Conservation (phyloP, 2,888 invertebrate genomes). For the Gandaritis pyraliata region DNA sequence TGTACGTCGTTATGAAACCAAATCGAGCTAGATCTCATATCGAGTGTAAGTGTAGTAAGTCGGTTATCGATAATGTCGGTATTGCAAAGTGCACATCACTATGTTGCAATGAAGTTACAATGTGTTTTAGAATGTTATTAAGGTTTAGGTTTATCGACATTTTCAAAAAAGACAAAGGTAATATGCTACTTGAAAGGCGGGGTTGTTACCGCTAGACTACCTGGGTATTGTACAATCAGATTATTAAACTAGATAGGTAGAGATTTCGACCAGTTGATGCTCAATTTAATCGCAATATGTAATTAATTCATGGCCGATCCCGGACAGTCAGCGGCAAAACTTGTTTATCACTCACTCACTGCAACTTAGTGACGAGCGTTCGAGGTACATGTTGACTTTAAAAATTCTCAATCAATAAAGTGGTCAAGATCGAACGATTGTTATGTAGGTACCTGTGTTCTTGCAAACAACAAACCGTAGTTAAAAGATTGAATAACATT, state of each 20-base stretch:
- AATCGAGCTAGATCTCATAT: conserved; percentile 33
- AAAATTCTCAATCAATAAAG: no score
- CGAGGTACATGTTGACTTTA: no score
- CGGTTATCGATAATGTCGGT: conserved; percentile 29
- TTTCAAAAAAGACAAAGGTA: no score
- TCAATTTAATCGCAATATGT: conserved; percentile 31
- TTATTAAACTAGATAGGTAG: conserved; percentile 15
- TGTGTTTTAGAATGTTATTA: no score
- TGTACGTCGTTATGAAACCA: conserved; percentile 39
- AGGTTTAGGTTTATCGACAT: no score
- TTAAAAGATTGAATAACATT: no score
- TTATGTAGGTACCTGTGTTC: no score
- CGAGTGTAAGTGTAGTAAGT: conserved; percentile 31
- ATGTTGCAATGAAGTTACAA: conserved; percentile 16
- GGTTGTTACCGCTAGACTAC: background rate
- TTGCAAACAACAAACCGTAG: no score
- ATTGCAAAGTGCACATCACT: conserved; percentile 34
- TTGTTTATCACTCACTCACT: no score
- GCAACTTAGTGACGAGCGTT: no score
- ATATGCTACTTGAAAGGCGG: no score
- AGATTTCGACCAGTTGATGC: conserved; percentile 19
- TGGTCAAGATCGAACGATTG: no score
- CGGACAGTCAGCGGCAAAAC: conserved; percentile 6
- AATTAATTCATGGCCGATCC: conserved; percentile 35
- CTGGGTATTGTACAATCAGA: background rate